These are phyloP conservation scores for Alloplasta piceator DNA, from an alignment of 2,888 invertebrate genomes.

Conservation along the genomic window DNA sequence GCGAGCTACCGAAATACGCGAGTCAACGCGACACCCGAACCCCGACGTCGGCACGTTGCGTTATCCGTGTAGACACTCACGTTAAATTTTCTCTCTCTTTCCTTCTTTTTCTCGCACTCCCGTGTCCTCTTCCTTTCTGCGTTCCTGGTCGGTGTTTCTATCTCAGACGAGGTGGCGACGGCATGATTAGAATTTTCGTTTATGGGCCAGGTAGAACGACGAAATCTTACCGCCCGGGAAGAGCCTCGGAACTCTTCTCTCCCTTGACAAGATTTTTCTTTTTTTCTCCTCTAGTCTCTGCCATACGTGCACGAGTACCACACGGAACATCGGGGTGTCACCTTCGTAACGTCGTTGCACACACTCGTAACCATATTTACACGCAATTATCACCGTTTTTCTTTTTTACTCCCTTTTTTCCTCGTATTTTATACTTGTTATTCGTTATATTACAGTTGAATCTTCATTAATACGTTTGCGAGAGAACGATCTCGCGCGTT, in stretches of 20 bases:
- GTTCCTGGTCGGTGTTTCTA: conserved; percentile 59
- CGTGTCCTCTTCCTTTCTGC: background rate
- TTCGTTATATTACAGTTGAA: too few relatives aligned
- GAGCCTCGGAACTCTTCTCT: conserved; percentile 64
- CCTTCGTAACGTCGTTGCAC: conserved; percentile 76
- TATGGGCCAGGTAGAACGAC: conserved; percentile 49
- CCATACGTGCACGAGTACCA: conserved; percentile 78
- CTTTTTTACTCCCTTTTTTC: background rate
- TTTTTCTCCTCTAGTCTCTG: conserved; percentile 74
- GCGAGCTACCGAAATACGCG: conserved; percentile 77
- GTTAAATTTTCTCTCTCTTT: conserved; percentile 65
- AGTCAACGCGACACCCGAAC: conserved; percentile 55
- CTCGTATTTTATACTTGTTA: too few relatives aligned
- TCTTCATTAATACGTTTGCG: too few relatives aligned
- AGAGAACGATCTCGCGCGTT: too few relatives aligned
- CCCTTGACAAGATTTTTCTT: conserved; percentile 71
- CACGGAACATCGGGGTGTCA: conserved; percentile 79
- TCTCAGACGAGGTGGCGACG: conserved; percentile 67
- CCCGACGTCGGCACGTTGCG: conserved; percentile 46
- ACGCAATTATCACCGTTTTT: conserved; percentile 22
- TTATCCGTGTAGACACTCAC: conserved; percentile 71
- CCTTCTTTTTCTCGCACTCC: background rate
- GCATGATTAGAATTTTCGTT: conserved; percentile 67
- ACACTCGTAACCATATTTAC: conserved; percentile 65
- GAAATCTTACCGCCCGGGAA: conserved; percentile 67